Conservation (phyloP, 2,888 invertebrate species). For the Abrostola triplasia region DNA sequence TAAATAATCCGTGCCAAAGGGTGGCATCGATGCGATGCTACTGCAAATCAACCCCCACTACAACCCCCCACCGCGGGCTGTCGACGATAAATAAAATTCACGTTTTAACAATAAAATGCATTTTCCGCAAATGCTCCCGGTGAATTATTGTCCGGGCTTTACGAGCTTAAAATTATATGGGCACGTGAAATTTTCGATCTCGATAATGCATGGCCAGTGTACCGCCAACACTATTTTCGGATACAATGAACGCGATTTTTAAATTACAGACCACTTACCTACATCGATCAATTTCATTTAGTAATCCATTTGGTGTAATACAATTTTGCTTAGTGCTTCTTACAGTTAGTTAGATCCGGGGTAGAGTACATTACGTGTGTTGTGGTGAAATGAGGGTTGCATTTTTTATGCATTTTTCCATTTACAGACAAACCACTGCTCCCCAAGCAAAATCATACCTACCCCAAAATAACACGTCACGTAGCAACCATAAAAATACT, state of each 20-base stretch:
- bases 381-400: conserved; percentile 61
- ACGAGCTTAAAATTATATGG: conserved; percentile 89
- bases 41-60: conserved; percentile 85
- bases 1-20: conserved; percentile 87
- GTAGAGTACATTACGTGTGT: conserved; percentile 29
- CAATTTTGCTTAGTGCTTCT: conserved; percentile 41
- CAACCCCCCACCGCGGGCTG: conserved; percentile 78
- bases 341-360: conserved; percentile 22
- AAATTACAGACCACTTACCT: conserved; percentile 58
- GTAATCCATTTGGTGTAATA: conserved; percentile 27
- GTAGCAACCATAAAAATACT: conserved; percentile 83
- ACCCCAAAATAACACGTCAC: conserved; percentile 78
- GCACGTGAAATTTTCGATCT: conserved; percentile 88
- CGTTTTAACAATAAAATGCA: conserved; percentile 89
- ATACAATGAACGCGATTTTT: conserved; percentile 59
- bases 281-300: conserved; percentile 52
- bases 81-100: conserved; percentile 88
- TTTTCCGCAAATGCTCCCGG: conserved; percentile 88
- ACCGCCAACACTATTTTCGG: conserved; percentile 80
- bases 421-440: conserved; percentile 67
- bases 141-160: conserved; percentile 87
- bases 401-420: conserved; percentile 74
- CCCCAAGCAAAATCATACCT: conserved; percentile 54
- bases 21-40: conserved; percentile 85
- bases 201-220: conserved; percentile 80